Base-by-base conservation (phyloP, 1,140 invertebrate species). In the Drosophila pseudoananassae region DNA sequence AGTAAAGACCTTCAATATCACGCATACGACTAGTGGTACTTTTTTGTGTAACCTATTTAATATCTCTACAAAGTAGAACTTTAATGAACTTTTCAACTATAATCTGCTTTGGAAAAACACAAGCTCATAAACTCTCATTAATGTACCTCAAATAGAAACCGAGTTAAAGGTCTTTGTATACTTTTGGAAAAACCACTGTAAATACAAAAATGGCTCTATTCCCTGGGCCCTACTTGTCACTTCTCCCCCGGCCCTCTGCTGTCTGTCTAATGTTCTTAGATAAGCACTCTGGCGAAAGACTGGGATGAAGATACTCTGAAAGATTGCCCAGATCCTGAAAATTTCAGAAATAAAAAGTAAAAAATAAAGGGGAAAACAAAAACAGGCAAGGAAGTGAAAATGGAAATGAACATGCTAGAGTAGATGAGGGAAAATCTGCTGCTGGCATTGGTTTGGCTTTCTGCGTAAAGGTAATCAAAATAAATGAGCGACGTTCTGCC, bases 401-500 rank as follows among this genome's bases (percentile, higher is more conserved):
- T 72, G 71, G 52, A 68, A 76, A 72, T 65, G 70, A 69, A 59
- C 27, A 59, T 40, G 52, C 33, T 54, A 17, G 33, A 63, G 40
- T 54, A 17, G 40, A 63, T 38, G 50, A 29, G 49, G 17, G 60
- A 56, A 74, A 75, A 75, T 73, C 56, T 60, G 76, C 43, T 78
- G 76, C 56, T 78, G 68, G 75, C 75, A 65, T 59, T 54, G 69
- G 58, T 66, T 47, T 56, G 54, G 46, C 47, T 53, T 77, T 61
- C 49, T 54, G 36, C 50, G 75, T 82, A 85, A 88, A 82, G 82
- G 82, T 87, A 87, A 87, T 87, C 83, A 87, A 87, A 87, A 87
- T 87, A 85, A 85, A 85, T 88, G 83, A 87, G 82, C 82, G 78
- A 87, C 83, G 84, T 81, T 85, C 81, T 78, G 71, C 52, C 61